Conservation (phyloP, 1,140 invertebrate genomes). For the Calephelis nemesis region DNA sequence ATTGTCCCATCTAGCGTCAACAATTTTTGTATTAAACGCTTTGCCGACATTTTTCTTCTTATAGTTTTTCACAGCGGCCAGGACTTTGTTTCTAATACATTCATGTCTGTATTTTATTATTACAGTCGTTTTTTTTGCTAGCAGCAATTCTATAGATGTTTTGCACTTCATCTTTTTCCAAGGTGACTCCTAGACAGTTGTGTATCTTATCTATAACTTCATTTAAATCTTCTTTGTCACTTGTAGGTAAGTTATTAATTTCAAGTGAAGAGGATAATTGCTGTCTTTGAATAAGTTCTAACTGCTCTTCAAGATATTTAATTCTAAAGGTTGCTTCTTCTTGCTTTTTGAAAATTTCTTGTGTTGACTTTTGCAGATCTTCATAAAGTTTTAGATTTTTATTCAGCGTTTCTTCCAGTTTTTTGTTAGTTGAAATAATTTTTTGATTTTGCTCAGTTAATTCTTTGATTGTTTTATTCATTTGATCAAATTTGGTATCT, state of each 20-base stretch:
- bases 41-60: constrained; percentile 8
- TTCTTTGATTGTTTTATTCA: constrained; percentile 23
- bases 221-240: constrained; percentile 17
- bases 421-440: constrained; percentile 16
- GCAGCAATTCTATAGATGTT: constrained; percentile 6
- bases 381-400: constrained; percentile 20
- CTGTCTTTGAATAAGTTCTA: constrained; percentile 18
- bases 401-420: constrained; percentile 18
- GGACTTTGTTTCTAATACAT: constrained; percentile 16
- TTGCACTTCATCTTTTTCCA: constrained; percentile 3
- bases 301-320: constrained; percentile 5
- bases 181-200: constrained; percentile 11
- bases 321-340: constrained; percentile 17
- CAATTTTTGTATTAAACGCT: constrained; percentile 9
- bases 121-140: constrained; percentile 20
- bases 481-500: constrained; percentile 19
- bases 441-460: constrained; percentile 18
- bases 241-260: constrained; percentile 21
- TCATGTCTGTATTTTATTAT: constrained; percentile 14
- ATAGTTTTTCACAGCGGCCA: constrained; percentile 5
- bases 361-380: constrained; percentile 15
- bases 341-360: constrained; percentile 5
- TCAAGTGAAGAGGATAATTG: constrained; percentile 16
- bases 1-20: constrained; percentile 12
- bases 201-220: constrained; percentile 9